Evolutionary conservation across 2,113 vertebrate species (phyloP), one percentile per base, ranked within the genome.

Genomic region (Ageneiosus marmoratus): DNA sequence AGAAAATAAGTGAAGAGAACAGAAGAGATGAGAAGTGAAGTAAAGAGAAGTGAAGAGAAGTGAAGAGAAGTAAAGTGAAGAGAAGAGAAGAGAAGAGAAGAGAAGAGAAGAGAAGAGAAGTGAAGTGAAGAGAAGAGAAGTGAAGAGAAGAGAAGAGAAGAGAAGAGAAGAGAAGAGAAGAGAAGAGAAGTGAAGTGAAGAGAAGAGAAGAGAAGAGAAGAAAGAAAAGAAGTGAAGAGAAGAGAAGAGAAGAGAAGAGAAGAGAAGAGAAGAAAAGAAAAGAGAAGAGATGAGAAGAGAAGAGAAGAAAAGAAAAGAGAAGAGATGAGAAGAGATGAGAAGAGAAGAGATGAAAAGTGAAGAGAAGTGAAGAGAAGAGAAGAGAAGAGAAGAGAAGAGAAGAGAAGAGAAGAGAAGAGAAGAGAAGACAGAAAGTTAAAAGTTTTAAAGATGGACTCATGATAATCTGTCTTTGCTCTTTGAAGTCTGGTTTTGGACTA

Each of bases 371-470:
- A 13, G 10, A 44, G 37, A 41, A 67, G 2, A 8, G 9, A 41
- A 65, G 32, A 10, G 16, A 41, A 41, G 0, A 22, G 20, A 41
- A 24, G 16, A 41, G 34, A 69, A n/a, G 41, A n/a, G 69, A n/a
- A 27, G 37, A 44, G 65, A 41, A 24, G 20, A 41, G 34, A 10
- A 27, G 11, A 27, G 46, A 48, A 13, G n/a, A n/a, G 24, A n/a
- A 7, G 24, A 16, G 0, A 1, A 48, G 65, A 74, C 85, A 90
- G 88, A 83, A 77, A 83, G 87, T 86, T 90, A 83, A 91, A 91
- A 87, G 84, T 88, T 89, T 90, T 86, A 90, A 86, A 51, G 80
- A 58, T 58, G 82, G 55, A 55, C 60, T 13, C 51, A 65, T 51
- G 86, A 90, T 80, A 85, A 83, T 89, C 73, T 67, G 74, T 27